These are phyloP conservation scores for Ceuthmochares aereus DNA, from an alignment of 2,113 vertebrate species.

Conservation along the genomic window DNA sequence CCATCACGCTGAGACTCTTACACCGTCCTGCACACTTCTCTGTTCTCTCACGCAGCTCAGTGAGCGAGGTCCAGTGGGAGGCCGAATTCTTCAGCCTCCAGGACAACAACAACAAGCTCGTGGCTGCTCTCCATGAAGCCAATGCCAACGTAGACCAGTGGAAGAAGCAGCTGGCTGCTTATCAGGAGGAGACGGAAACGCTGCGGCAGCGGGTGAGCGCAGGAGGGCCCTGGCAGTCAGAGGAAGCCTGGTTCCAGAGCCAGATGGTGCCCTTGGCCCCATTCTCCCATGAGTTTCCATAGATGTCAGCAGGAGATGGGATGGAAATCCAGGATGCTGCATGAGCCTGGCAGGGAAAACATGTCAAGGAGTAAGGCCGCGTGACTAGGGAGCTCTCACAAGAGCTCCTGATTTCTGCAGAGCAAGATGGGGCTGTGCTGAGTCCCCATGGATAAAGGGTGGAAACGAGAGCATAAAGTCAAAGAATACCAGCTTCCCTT, in stretches of 20 bases:
- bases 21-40: neutral
- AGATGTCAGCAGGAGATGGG: neutral
- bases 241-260: neutral
- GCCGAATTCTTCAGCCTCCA: constrained; percentile 94
- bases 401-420: neutral
- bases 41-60: constrained; percentile 77
- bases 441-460: neutral
- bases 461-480: neutral
- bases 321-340: neutral
- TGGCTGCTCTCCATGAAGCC: constrained; percentile 91
- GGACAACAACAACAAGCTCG: constrained; percentile 93
- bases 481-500: neutral
- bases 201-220: constrained; percentile 87
- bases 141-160: constrained; percentile 93
- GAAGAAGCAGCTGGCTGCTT: constrained; percentile 93
- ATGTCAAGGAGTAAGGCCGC: neutral
- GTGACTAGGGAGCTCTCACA: neutral
- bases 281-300: neutral
- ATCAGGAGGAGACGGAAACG: constrained; percentile 90
- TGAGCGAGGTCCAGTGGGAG: constrained; percentile 96
- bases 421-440: neutral
- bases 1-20: neutral
- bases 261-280: neutral
- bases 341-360: neutral
- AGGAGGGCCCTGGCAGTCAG: neutral